These are phyloP conservation scores for Candoia aspera DNA, from an alignment of 2,113 vertebrate species.

Conservation along the genomic window DNA sequence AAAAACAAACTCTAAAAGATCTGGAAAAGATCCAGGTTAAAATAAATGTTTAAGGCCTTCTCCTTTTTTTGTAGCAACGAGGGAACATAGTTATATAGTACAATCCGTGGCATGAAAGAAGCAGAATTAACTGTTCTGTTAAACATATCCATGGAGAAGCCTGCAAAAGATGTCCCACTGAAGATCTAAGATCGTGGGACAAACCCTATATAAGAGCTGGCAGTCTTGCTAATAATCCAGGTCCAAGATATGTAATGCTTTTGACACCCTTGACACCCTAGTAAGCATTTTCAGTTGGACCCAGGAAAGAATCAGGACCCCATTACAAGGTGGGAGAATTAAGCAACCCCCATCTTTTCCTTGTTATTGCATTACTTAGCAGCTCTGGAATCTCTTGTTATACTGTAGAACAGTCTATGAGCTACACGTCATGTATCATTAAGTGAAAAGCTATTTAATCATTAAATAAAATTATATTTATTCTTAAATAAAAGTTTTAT, in stretches of 20 bases:
- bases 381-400: background rate
- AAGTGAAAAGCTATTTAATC: background rate
- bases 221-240: background rate
- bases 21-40: background rate
- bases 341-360: background rate
- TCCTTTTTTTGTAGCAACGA: background rate
- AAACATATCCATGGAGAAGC: background rate
- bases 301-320: background rate
- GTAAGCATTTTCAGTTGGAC: background rate
- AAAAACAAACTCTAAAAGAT: background rate
- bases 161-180: background rate
- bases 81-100: background rate
- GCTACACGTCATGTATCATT: background rate
- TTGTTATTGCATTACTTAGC: background rate
- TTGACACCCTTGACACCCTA: background rate
- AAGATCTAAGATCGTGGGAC: background rate
- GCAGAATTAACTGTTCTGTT: background rate
- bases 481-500: background rate
- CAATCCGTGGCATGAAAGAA: background rate
- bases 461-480: background rate
- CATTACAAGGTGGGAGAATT: background rate
- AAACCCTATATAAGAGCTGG: background rate
- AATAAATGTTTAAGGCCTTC: background rate
- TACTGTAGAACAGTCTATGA: background rate
- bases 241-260: background rate